phyloP scores from a whole-genome alignment of 2,888 invertebrate species.

The Brenthis ino region DNA sequence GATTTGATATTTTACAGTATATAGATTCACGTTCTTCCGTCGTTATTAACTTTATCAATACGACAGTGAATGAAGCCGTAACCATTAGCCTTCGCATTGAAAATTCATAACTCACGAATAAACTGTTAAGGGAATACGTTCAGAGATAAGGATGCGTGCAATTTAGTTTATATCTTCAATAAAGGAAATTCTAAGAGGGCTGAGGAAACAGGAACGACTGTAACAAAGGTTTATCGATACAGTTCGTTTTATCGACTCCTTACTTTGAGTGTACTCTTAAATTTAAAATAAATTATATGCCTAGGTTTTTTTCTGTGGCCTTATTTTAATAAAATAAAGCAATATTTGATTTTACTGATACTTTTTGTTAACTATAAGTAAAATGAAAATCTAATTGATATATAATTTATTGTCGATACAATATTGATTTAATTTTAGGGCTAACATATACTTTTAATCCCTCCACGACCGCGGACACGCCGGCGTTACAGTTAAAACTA shows the following conservation, averaged over 20 bases:
- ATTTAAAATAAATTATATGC: too few relatives aligned
- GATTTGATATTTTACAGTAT: background rate
- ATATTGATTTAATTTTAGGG: too few relatives aligned
- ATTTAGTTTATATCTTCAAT: slow-evolving; percentile 57
- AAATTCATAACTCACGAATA: slow-evolving; percentile 28
- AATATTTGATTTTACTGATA: too few relatives aligned
- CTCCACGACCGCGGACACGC: too few relatives aligned
- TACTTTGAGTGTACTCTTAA: background rate
- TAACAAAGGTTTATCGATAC: slow-evolving; percentile 60
- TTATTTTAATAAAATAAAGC: too few relatives aligned
- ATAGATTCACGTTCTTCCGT: background rate
- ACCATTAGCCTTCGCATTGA: slow-evolving; percentile 27
- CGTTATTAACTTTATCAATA: slow-evolving; percentile 1
- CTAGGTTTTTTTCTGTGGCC: too few relatives aligned
- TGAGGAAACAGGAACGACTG: slow-evolving; percentile 51
- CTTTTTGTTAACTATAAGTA: too few relatives aligned
- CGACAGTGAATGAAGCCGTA: slow-evolving; percentile 8
- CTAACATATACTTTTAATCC: too few relatives aligned
- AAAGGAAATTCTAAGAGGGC: slow-evolving; percentile 41
- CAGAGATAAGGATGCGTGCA: slow-evolving; percentile 62
- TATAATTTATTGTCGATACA: too few relatives aligned
- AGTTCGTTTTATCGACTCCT: slow-evolving; percentile 40
- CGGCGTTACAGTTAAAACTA: too few relatives aligned
- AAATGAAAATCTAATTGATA: too few relatives aligned
- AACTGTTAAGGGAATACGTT: slow-evolving; percentile 29